Conservation (phyloP, 2,113 vertebrate genomes). For the Aphyosemion australe region DNA sequence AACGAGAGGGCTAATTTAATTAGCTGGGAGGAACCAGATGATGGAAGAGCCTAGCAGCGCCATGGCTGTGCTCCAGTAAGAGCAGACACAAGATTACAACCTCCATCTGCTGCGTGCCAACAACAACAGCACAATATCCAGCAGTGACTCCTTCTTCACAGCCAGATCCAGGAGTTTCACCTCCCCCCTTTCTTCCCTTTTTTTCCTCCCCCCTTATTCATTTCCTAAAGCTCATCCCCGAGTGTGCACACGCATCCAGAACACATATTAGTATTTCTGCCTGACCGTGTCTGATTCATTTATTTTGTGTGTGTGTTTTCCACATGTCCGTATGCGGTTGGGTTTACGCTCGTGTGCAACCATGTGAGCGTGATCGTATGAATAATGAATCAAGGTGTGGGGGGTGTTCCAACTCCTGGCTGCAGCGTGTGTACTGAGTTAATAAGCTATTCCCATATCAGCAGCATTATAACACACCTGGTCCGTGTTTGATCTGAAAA, state of each 20-base stretch:
- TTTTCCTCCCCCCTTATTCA: conserved; percentile 15
- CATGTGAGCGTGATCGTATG: conserved; percentile 44
- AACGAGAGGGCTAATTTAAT: conserved; percentile 67
- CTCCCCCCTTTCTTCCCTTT: conserved; percentile 34
- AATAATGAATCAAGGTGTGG: conserved; percentile 55
- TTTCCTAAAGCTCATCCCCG: conserved; percentile 48
- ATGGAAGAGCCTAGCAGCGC: conserved; percentile 50
- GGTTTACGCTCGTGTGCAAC: conserved; percentile 36
- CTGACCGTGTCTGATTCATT: conserved; percentile 31
- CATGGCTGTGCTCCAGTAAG: conserved; percentile 63
- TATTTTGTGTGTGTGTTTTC: conserved; percentile 20
- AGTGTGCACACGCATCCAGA: conserved; percentile 60
- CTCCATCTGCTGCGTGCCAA: conserved; percentile 62
- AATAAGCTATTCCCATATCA: conserved; percentile 38
- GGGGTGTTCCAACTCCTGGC: conserved; percentile 31
- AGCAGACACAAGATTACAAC: conserved; percentile 31
- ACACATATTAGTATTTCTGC: conserved; percentile 68
- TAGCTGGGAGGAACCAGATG: conserved; percentile 68
- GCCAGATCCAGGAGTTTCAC: conserved; percentile 56
- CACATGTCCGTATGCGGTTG: conserved; percentile 4
- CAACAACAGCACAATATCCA: conserved; percentile 64
- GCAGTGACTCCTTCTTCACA: conserved; percentile 57
- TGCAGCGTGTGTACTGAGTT: conserved; percentile 39
- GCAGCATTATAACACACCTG: conserved; percentile 12
- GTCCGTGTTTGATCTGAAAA: neutral